These are phyloP conservation scores for Andrena haemorrhoa DNA, from an alignment of 2,888 invertebrate species.

Conservation along the genomic window DNA sequence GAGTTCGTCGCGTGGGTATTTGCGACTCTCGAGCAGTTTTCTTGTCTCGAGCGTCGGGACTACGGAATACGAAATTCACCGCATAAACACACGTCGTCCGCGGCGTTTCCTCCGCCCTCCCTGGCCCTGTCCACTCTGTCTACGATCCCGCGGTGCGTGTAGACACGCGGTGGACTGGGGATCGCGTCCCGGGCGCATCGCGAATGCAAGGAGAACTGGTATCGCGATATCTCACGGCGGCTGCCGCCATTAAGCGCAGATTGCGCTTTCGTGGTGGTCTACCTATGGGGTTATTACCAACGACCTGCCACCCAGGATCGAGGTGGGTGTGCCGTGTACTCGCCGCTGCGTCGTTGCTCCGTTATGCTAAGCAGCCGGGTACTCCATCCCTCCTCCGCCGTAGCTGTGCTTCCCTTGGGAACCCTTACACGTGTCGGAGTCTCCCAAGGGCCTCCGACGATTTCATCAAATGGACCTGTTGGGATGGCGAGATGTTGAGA, in stretches of 20 bases:
- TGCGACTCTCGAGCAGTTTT: slow-evolving; percentile 8
- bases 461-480: not conserved
- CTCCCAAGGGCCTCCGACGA: not conserved
- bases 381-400: not conserved
- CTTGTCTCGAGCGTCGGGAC: slow-evolving; percentile 3
- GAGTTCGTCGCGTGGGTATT: slow-evolving; percentile 7
- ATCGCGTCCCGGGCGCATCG: slow-evolving; percentile 42
- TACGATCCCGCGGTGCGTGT: slow-evolving; percentile 50
- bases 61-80: slow-evolving; percentile 31
- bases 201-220: slow-evolving; percentile 67
- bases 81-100: slow-evolving; percentile 29
- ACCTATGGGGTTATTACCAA: slow-evolving; percentile 79
- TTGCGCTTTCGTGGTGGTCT: slow-evolving; percentile 81
- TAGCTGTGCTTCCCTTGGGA: not conserved
- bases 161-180: slow-evolving; percentile 53
- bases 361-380: slow-evolving; percentile 71
- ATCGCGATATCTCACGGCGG: slow-evolving; percentile 77
- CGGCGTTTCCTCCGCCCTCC: not conserved
- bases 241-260: slow-evolving; percentile 79
- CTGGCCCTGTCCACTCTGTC: slow-evolving; percentile 4
- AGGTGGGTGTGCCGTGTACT: slow-evolving; percentile 77
- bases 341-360: slow-evolving; percentile 62
- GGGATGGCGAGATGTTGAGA: not conserved
- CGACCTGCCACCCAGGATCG: slow-evolving; percentile 78
- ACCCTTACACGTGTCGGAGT: not conserved